A percentile compares a stretch with the other conserved stretches of the same genome.
phyloP scores from a whole-genome alignment of 2,797 vertebrate species.

The Halcyon smyrnensis region DNA sequence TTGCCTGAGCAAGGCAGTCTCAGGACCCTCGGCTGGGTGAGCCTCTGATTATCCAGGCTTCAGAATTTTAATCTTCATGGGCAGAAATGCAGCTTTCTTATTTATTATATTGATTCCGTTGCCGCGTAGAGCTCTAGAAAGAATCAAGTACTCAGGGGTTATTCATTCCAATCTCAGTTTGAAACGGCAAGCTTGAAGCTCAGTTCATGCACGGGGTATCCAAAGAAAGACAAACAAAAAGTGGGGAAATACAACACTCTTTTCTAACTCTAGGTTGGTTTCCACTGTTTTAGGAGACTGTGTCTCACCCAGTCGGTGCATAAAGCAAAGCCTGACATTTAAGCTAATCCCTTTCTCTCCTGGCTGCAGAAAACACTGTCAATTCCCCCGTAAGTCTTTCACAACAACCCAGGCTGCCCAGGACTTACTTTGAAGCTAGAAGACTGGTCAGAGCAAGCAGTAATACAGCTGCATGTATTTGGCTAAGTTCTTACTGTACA shows the following conservation, averaged over 20 bases:
- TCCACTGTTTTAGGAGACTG: neutral
- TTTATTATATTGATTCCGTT: neutral
- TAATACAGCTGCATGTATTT: neutral
- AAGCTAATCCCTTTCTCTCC: neutral
- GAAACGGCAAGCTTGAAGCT: neutral
- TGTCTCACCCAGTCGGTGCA: neutral
- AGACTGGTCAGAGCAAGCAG: neutral
- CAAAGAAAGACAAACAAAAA: neutral
- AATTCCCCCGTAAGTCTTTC: neutral
- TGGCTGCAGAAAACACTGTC: neutral
- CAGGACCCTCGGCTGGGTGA: neutral
- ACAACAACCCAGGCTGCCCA: neutral
- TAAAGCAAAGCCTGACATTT: neutral
- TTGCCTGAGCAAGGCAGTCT: neutral
- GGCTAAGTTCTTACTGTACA: neutral
- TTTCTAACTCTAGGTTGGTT: neutral
- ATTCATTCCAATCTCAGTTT: neutral
- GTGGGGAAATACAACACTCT: neutral
- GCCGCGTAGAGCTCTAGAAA: neutral
- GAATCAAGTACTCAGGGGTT: neutral
- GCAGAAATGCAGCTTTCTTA: neutral
- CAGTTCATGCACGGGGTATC: accelerated
- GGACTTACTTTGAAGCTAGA: neutral
- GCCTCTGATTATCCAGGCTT: neutral
- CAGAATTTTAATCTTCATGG: neutral